Base-by-base conservation (phyloP, 2,113 vertebrate species). In the Entelurus aequoreus region DNA sequence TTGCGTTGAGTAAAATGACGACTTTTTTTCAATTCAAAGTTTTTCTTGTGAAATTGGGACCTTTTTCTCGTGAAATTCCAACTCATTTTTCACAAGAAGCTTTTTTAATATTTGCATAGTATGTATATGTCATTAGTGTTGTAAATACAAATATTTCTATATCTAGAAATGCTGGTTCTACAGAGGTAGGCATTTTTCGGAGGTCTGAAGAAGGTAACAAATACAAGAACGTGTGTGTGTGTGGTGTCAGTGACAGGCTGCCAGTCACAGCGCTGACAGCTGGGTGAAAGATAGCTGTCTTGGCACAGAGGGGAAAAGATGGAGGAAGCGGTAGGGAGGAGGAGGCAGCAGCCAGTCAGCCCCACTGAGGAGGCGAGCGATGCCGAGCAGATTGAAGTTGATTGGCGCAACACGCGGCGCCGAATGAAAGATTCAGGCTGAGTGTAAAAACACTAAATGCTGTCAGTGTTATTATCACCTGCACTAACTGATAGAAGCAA, bases 381-480 rank as follows among this genome's bases (percentile, higher is more conserved):
- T 76, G 79, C 75, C 49, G 76, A 81, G 83, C 79, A 87, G 78
- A 91, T 90, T 90, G 90, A 92, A 91, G 88, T 91, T 87, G 91
- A 93, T 91, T 89, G 90, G 88, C 86, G 90, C 90, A 93, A 93
- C 92, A 91, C 87, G 83, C 87, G 78, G 88, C 88, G 84, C 84
- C 81, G 91, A 90, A 94, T 95, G 88, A 93, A 93, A 91, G 93
- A 91, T 92, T 92, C 90, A 92, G 86, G 77, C 71, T 66, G 88
- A 87, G 89, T 90, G 88, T 88, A 91, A 92, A 91, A 93, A 89
- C 89, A 90, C 91, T 92, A 92, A 93, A 92, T 89, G 91, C 85
- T 93, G 92, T 92, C 88, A 91, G 91, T 89, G 83, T 95, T 93
- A 94, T 93, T 92, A 94, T 92, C 90, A 94, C 91, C 91, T 93